phyloP scores from a whole-genome alignment of 2,797 vertebrate species.

The Scleropages formosus region DNA sequence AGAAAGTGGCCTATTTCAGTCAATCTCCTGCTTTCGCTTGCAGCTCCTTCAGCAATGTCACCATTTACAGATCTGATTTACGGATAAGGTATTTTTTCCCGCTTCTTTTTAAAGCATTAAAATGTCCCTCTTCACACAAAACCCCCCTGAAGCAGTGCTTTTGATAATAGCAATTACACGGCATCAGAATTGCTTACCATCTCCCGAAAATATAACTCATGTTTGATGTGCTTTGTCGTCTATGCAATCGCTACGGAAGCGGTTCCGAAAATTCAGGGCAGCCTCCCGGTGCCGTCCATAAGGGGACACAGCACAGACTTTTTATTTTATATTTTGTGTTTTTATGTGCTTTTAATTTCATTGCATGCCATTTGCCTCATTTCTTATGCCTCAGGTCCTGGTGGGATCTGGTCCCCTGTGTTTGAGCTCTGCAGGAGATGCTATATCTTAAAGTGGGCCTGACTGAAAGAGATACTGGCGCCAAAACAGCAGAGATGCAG shows the following conservation, averaged over 20 bases:
- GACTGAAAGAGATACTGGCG: too few species aligned
- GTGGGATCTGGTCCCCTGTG: too few species aligned
- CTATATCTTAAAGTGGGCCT: too few species aligned
- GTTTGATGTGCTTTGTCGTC: not conserved
- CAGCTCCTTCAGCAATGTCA: not conserved
- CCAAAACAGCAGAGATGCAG: too few species aligned
- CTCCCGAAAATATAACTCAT: not conserved
- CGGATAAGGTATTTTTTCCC: not conserved
- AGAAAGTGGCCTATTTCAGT: slow-evolving; percentile 30
- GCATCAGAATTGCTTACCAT: too few species aligned
- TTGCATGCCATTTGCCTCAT: too few species aligned
- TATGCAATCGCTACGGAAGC: not conserved
- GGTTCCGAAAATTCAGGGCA: not conserved
- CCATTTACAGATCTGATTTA: not conserved
- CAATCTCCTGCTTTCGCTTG: not conserved
- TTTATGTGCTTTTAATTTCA: too few species aligned
- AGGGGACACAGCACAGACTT: not conserved
- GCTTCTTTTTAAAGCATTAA: not conserved
- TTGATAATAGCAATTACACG: slow-evolving; percentile 9
- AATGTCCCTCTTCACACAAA: not conserved
- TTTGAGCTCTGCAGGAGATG: too few species aligned
- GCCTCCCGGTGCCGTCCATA: not conserved
- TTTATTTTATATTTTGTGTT: too few species aligned
- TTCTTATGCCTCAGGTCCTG: too few species aligned
- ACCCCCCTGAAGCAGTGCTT: not conserved